phyloP scores from a whole-genome alignment of 1,140 invertebrate species.

The Drosophila seguyi region DNA sequence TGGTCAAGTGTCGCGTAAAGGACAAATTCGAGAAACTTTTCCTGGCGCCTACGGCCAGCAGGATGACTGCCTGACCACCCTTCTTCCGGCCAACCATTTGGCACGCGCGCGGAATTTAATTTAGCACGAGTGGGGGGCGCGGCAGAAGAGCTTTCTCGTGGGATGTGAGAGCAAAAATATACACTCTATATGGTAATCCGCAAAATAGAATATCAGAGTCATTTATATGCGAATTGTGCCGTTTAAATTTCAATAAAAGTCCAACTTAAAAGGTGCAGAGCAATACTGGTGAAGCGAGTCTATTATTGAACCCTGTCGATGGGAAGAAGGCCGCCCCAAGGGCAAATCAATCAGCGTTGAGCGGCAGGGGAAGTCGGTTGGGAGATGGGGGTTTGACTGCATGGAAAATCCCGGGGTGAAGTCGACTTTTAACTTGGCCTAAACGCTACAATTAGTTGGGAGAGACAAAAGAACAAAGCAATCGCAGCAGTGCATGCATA shows the following conservation, averaged over 20 bases:
- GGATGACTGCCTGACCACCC: slow-evolving; percentile 21
- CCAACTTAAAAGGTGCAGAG: slow-evolving; percentile 27
- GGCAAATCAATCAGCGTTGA: slow-evolving; percentile 61
- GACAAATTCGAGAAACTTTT: slow-evolving; percentile 59
- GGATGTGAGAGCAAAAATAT: slow-evolving; percentile 28
- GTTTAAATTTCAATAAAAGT: slow-evolving; percentile 44
- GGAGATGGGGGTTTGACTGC: not conserved
- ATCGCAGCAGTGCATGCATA: slow-evolving; percentile 62
- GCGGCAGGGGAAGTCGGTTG: slow-evolving; percentile 11
- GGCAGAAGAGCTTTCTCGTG: slow-evolving; percentile 5
- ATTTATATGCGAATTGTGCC: slow-evolving; percentile 57
- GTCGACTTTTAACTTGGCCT: slow-evolving; percentile 41
- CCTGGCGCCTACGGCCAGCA: slow-evolving; percentile 54
- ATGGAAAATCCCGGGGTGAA: not conserved
- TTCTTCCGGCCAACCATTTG: slow-evolving; percentile 25
- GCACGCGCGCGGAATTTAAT: slow-evolving; percentile 67
- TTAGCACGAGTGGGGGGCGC: slow-evolving; percentile 17
- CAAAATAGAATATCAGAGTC: slow-evolving; percentile 32
- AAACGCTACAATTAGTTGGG: slow-evolving; percentile 53
- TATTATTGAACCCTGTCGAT: slow-evolving; percentile 28
- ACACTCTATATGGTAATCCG: slow-evolving; percentile 73
- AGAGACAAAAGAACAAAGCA: slow-evolving; percentile 43
- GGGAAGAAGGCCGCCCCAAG: slow-evolving; percentile 47
- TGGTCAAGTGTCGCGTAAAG: slow-evolving; percentile 62
- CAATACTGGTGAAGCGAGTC: slow-evolving; percentile 23